A percentile compares a stretch with the other conserved stretches of the same genome.
phyloP scores from a whole-genome alignment of 2,113 vertebrate genomes.

The Anser brachyrhynchus region DNA sequence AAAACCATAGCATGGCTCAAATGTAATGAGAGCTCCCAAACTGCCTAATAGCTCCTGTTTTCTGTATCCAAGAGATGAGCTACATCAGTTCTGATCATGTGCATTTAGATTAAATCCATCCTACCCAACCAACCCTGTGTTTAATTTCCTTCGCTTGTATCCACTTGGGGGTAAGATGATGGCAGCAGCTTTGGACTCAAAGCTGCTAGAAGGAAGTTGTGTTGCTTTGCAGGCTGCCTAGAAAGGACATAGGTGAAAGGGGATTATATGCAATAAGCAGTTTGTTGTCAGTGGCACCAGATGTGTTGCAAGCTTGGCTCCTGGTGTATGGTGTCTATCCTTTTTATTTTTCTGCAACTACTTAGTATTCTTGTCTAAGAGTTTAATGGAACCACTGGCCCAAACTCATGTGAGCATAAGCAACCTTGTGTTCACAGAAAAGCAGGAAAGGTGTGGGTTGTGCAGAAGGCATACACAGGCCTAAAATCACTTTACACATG shows the following conservation, averaged over 20 bases:
- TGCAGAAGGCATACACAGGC: not conserved
- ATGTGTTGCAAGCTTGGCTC: not conserved
- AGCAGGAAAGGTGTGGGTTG: not conserved
- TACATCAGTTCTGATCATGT: not conserved
- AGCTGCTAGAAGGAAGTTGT: not conserved
- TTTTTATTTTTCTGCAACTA: not conserved
- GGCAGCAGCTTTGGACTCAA: not conserved
- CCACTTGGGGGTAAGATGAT: no score
- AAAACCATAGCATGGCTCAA: not conserved
- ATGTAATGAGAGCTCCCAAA: not conserved
- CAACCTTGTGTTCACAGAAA: fast-evolving
- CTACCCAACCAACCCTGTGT: not conserved
- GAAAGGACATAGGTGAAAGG: not conserved
- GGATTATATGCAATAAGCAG: fast-evolving
- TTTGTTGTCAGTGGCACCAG: not conserved
- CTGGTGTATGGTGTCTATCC: not conserved
- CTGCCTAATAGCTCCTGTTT: not conserved
- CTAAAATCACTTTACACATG: no score
- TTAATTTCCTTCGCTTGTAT: conserved; percentile 40
- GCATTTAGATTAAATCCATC: conserved; percentile 66
- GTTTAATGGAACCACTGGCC: not conserved
- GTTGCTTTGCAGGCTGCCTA: fast-evolving
- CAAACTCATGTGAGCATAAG: no score
- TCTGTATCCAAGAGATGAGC: conserved; percentile 2
- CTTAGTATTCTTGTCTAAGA: fast-evolving